Percentiles rank a stretch among this genome's conserved stretches.
phyloP scores from a whole-genome alignment of 1,140 invertebrate species.

The Drosophila pruinosa region DNA sequence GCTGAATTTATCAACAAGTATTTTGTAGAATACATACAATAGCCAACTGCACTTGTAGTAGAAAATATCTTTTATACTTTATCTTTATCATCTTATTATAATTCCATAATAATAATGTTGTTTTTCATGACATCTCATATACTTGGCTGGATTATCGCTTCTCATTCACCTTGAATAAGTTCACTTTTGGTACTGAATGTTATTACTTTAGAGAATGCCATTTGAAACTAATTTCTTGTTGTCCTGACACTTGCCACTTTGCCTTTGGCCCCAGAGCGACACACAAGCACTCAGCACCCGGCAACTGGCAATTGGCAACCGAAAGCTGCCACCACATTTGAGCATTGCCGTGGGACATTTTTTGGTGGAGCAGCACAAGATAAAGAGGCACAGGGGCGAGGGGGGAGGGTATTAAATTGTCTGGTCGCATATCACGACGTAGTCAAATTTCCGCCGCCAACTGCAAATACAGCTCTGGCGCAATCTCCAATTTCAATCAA shows the following conservation, averaged over 20 bases:
- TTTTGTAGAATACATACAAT: too few relatives aligned
- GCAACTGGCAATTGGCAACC: not conserved
- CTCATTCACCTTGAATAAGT: not conserved
- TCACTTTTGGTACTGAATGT: slow-evolving; percentile 4
- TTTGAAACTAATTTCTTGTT: slow-evolving; percentile 70
- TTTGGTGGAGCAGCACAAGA: slow-evolving; percentile 19
- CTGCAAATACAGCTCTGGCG: slow-evolving; percentile 60
- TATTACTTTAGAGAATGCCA: slow-evolving; percentile 23
- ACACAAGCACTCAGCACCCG: not conserved
- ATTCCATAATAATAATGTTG: not conserved
- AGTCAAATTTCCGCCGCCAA: slow-evolving; percentile 74
- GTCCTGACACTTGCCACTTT: slow-evolving; percentile 45
- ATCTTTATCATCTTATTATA: too few relatives aligned
- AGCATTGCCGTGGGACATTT: slow-evolving; percentile 55
- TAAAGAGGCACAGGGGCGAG: not conserved
- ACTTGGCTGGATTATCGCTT: not conserved
- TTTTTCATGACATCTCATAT: not conserved
- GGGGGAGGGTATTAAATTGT: slow-evolving; percentile 58
- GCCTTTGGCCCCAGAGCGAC: slow-evolving; percentile 10
- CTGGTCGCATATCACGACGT: slow-evolving; percentile 69
- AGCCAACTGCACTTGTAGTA: too few relatives aligned
- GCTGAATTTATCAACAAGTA: too few relatives aligned
- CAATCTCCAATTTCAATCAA: slow-evolving; percentile 80
- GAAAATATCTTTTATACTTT: too few relatives aligned
- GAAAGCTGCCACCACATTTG: slow-evolving; percentile 50